These are phyloP conservation scores for Myxocyprinus asiaticus DNA, from an alignment of 2,113 vertebrate species.

Conservation along the genomic window DNA sequence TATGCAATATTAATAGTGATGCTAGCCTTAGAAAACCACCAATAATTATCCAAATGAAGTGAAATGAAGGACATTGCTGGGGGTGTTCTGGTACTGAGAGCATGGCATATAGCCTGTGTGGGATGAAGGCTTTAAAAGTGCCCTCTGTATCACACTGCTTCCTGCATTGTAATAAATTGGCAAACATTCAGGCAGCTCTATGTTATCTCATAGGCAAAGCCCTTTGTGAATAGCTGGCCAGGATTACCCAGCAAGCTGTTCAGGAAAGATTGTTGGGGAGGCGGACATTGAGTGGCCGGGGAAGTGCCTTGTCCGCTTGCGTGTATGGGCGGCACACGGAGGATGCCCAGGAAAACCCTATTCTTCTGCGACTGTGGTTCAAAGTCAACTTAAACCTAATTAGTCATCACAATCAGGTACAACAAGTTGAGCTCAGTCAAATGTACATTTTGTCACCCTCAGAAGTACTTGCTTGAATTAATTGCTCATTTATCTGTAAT, in stretches of 20 bases:
- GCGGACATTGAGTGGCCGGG: not conserved
- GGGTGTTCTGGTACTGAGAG: conserved; percentile 11
- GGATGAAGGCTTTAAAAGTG: conserved; percentile 27
- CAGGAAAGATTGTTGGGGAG: conserved; percentile 45
- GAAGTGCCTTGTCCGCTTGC: not conserved
- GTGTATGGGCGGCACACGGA: conserved; percentile 6
- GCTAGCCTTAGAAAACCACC: too few species aligned
- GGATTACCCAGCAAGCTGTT: conserved; percentile 49
- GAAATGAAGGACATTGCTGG: not conserved
- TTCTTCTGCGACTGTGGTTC: not conserved
- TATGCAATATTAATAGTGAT: too few species aligned
- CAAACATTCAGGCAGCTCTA: conserved; percentile 59
- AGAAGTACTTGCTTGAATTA: too few species aligned
- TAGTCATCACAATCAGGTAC: not conserved
- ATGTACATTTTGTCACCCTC: too few species aligned
- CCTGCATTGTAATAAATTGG: conserved; percentile 60
- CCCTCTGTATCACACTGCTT: conserved; percentile 41
- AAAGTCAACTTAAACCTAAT: conserved; percentile 7
- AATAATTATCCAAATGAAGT: not conserved
- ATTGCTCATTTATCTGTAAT: too few species aligned
- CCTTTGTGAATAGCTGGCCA: conserved; percentile 51
- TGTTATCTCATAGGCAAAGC: conserved; percentile 60
- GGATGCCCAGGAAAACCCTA: conserved; percentile 47
- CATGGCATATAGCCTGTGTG: not conserved
- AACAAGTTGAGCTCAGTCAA: not conserved